phyloP scores from a whole-genome alignment of 1,140 invertebrate species.

The Telenomus remus region DNA sequence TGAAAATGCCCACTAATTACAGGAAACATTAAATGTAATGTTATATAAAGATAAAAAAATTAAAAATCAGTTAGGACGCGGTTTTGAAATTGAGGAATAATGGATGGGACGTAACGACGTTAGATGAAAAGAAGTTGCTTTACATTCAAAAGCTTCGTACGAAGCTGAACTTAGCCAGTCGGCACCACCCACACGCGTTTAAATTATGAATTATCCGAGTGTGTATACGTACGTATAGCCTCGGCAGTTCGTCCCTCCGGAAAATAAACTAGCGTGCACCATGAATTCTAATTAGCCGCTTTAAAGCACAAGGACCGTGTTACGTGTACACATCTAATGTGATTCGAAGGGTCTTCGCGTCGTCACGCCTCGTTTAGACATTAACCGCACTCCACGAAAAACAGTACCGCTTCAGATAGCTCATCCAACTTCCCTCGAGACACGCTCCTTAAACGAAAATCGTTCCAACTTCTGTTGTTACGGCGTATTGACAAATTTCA shows the following conservation, averaged over 20 bases:
- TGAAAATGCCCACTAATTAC: too few relatives aligned
- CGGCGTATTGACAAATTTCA: too few relatives aligned
- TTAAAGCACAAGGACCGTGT: slow-evolving; percentile 51
- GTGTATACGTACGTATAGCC: slow-evolving; percentile 28
- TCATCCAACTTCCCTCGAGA: background rate
- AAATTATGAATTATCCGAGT: slow-evolving; percentile 68
- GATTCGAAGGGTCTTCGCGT: slow-evolving; percentile 41
- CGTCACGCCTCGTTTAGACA: slow-evolving; percentile 50
- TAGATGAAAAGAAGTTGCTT: slow-evolving; percentile 41
- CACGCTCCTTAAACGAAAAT: too few relatives aligned
- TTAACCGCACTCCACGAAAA: slow-evolving; percentile 32
- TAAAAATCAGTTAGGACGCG: background rate
- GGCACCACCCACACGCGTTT: slow-evolving; percentile 55
- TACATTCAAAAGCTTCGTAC: slow-evolving; percentile 41
- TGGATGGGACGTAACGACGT: slow-evolving; percentile 27
- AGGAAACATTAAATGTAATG: too few relatives aligned
- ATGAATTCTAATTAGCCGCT: slow-evolving; percentile 68
- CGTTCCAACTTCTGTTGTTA: too few relatives aligned
- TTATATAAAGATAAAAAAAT: too few relatives aligned
- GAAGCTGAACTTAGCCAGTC: slow-evolving; percentile 53
- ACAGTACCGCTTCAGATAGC: background rate
- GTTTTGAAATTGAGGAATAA: slow-evolving; percentile 30
- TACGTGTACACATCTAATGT: slow-evolving; percentile 41
- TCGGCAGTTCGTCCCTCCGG: slow-evolving; percentile 57
- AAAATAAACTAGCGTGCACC: slow-evolving; percentile 63